phyloP scores from a whole-genome alignment of 2,797 vertebrate species.

The Parotocinclus haroldoi region DNA sequence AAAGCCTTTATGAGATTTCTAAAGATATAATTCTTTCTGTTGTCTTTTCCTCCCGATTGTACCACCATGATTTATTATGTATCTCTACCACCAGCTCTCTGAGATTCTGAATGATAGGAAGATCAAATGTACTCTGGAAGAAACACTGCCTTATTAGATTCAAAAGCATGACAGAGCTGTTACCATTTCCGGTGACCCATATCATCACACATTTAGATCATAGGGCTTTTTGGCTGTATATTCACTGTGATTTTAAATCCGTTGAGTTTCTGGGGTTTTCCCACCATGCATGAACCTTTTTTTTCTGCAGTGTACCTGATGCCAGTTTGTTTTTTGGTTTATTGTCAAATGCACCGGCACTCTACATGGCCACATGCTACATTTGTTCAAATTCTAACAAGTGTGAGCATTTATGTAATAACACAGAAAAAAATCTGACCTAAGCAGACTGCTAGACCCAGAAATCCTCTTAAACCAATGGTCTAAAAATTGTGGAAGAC shows the following conservation, averaged over 20 bases:
- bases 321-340: constrained; percentile 13
- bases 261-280: constrained; percentile 36
- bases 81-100: constrained; percentile 7
- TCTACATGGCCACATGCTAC: neutral
- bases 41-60: neutral
- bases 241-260: constrained; percentile 60
- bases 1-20: constrained; percentile 27
- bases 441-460: too few species aligned
- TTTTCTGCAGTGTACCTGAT: constrained; percentile 19
- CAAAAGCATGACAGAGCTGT: constrained; percentile 46
- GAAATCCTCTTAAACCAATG: too few species aligned
- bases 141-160: constrained; percentile 60
- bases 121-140: constrained; percentile 37
- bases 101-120: constrained; percentile 32
- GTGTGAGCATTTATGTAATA: too few species aligned
- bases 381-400: neutral
- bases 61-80: neutral
- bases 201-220: constrained; percentile 34
- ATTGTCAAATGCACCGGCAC: constrained; percentile 28
- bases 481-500: too few species aligned
- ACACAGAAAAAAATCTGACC: too few species aligned
- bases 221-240: constrained; percentile 47
- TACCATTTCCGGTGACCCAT: constrained; percentile 31
- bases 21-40: neutral
- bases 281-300: constrained; percentile 41